Evolutionary conservation across 2,888 invertebrate genomes (phyloP).

Genomic region (Marasmarcha lunaedactyla): DNA sequence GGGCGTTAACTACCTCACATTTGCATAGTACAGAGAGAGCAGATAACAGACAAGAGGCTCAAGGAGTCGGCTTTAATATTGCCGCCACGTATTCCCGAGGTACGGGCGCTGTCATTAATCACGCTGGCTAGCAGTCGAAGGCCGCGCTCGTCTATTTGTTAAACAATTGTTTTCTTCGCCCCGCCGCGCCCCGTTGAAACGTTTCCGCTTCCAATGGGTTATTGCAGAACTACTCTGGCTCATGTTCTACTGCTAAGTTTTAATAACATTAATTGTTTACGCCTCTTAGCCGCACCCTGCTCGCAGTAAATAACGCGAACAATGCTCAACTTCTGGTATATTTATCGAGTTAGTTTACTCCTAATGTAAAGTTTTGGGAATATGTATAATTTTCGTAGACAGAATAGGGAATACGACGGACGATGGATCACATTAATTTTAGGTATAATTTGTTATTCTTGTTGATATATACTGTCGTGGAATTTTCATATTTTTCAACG

Average conservation of each 20-base stretch:
- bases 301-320: conserved; percentile 38
- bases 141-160: conserved; percentile 53
- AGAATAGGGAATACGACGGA: conserved; percentile 30
- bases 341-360: conserved; percentile 44
- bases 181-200: conserved; percentile 40
- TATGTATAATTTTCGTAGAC: conserved; percentile 27
- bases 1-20: conserved; percentile 48
- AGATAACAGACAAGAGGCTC: conserved; percentile 8
- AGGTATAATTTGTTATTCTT: conserved; percentile 39
- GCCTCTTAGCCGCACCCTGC: conserved; percentile 48
- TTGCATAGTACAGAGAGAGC: conserved; percentile 42
- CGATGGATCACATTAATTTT: conserved; percentile 34
- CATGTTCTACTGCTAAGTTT: conserved; percentile 51
- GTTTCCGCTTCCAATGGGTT: conserved; percentile 30
- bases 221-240: conserved; percentile 37
- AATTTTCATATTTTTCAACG: neutral
- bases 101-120: conserved; percentile 46
- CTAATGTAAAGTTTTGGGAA: conserved; percentile 27
- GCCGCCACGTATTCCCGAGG: neutral
- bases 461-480: conserved; percentile 13
- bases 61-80: conserved; percentile 4
- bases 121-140: conserved; percentile 61
- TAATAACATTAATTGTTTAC: conserved; percentile 61
- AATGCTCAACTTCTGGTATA: conserved; percentile 39
- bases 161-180: conserved; percentile 62